Evolutionary conservation across 1,140 invertebrate genomes (phyloP).

Genomic region (Zaprionus tsacasi): DNA sequence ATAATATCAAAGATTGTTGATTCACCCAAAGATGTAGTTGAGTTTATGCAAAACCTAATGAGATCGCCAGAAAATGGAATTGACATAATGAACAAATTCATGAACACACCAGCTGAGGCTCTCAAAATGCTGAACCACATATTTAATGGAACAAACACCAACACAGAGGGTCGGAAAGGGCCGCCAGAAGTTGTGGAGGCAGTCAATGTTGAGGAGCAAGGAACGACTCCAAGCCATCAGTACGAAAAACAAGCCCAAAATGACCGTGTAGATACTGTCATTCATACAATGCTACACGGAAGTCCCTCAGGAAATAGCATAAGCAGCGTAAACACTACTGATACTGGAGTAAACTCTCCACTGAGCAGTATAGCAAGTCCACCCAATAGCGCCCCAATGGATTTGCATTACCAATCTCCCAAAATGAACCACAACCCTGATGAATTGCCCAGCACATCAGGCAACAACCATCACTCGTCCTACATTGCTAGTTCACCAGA

Average conservation of each 20-base stretch:
- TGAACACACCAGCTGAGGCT: conserved; percentile 82
- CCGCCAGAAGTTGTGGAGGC: background rate
- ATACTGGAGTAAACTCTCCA: conserved; percentile 40
- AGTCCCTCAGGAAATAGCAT: conserved; percentile 36
- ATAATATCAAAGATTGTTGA: conserved; percentile 83
- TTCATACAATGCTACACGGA: conserved; percentile 63
- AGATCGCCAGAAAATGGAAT: conserved; percentile 80
- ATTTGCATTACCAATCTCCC: conserved; percentile 67
- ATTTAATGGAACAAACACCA: conserved; percentile 66
- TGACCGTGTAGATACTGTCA: conserved; percentile 60
- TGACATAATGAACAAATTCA: conserved; percentile 84
- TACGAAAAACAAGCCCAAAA: conserved; percentile 28
- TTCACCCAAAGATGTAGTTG: conserved; percentile 81
- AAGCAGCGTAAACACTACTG: conserved; percentile 31
- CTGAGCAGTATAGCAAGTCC: conserved; percentile 46
- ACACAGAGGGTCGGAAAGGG: conserved; percentile 43
- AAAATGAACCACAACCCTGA: conserved; percentile 29
- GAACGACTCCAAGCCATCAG: conserved; percentile 7
- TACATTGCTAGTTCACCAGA: conserved; percentile 63
- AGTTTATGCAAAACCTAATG: conserved; percentile 83
- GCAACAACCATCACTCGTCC: conserved; percentile 54
- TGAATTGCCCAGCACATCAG: conserved; percentile 71
- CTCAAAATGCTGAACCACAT: conserved; percentile 79
- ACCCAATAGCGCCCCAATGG: conserved; percentile 44
- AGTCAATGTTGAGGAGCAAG: conserved; percentile 24